Conservation (phyloP, 1,140 invertebrate genomes). For the Cydia splendana region DNA sequence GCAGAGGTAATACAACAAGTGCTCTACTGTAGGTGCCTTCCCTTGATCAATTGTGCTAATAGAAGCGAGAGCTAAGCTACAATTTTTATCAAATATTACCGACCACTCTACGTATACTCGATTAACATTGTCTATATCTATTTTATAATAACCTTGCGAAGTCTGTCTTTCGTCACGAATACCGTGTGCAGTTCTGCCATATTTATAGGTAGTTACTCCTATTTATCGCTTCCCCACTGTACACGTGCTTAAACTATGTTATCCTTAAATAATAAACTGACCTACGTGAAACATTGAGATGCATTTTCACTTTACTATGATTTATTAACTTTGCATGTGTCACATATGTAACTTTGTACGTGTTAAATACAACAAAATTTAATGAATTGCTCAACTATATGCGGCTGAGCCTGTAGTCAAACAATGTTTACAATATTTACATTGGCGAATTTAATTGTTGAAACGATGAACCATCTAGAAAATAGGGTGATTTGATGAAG, state of each 20-base stretch:
- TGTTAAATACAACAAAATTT: too few species aligned
- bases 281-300: slow-evolving; percentile 33
- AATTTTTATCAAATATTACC: not conserved
- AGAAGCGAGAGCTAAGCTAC: slow-evolving; percentile 39
- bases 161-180: not conserved
- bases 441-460: too few species aligned
- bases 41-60: slow-evolving; percentile 69
- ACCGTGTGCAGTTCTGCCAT: slow-evolving; percentile 24
- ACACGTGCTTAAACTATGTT: slow-evolving; percentile 38
- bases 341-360: not conserved
- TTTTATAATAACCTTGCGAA: not conserved
- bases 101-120: not conserved
- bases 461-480: too few species aligned
- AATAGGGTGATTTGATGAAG: not conserved
- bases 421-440: not conserved
- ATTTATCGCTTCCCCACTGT: slow-evolving; percentile 34
- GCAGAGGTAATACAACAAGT: slow-evolving; percentile 78
- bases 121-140: not conserved
- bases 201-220: slow-evolving; percentile 17
- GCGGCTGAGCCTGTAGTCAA: not conserved
- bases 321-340: slow-evolving; percentile 10
- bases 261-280: slow-evolving; percentile 44
- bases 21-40: slow-evolving; percentile 74
- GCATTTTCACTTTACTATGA: slow-evolving; percentile 45
- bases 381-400: too few species aligned